A percentile compares a stretch with the other conserved stretches of the same genome.
Evolutionary conservation across 2,797 vertebrate genomes (phyloP).

Genomic region (Acridotheres tristis): DNA sequence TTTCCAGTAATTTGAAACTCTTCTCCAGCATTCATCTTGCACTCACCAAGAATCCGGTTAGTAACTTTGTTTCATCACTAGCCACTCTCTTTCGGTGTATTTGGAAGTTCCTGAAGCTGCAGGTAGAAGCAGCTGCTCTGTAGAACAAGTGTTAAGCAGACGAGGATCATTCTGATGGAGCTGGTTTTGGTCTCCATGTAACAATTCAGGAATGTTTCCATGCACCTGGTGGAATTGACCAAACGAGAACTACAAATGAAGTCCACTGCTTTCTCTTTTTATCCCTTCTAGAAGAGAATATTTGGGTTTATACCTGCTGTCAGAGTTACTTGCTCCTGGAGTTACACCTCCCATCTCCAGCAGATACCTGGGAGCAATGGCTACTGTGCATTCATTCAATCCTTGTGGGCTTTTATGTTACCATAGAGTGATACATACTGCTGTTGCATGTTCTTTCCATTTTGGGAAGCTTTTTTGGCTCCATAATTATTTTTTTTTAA

Average conservation of each 20-base stretch:
- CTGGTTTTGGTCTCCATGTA: not conserved
- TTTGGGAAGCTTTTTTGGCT: not conserved
- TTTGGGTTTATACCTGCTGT: not conserved
- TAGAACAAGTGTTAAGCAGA: not conserved
- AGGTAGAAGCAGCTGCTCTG: not conserved
- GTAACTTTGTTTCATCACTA: not conserved
- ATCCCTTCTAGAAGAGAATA: not conserved
- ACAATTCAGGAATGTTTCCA: not conserved
- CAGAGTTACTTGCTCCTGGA: accelerated
- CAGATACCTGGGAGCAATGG: not conserved
- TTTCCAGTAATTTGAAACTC: not conserved
- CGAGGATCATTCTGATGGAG: not conserved
- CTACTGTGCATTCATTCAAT: not conserved
- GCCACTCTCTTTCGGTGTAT: not conserved
- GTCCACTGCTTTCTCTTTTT: not conserved
- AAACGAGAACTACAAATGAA: not conserved
- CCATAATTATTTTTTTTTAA: not conserved
- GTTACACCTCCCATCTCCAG: not conserved
- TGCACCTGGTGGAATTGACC: not conserved
- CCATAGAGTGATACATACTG: not conserved
- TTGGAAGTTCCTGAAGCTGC: not conserved
- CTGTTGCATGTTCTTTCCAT: not conserved
- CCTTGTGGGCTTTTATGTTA: not conserved
- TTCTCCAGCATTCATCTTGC: not conserved
- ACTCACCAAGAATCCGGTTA: not conserved